Evolutionary conservation across 2,113 vertebrate genomes (phyloP), one percentile per base, ranked within the genome.

Genomic region (Apus apus): DNA sequence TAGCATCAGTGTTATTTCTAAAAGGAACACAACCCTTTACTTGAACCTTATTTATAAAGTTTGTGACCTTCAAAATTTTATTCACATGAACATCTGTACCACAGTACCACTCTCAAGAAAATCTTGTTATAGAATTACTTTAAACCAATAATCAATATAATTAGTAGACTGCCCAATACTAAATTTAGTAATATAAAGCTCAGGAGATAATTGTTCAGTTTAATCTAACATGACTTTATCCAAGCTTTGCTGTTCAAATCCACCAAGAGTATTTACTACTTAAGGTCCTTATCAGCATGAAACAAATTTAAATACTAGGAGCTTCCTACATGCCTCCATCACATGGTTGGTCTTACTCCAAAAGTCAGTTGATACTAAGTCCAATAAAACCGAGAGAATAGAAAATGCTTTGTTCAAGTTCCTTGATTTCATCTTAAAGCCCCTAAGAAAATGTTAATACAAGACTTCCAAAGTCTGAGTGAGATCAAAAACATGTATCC

Each of bases 161-260:
- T 95, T 95, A 94, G 81, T 70, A 85, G 78, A 85, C 34, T 64
- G 32, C 7, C 26, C 3, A 10, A 81, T 64, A 88, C 95, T 96
- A 97, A 94, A 93, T 94, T 96, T 97, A 97, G 96, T 68, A 78
- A 81, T 71, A 84, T 23, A 93, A 66, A 95, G 75, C 80, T 87
- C 40, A 66, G 85, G 74, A 92, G 88, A 87, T 79, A 92, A 58
- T 86, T 94, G 85, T 68, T 88, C 80, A 87, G 90, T 93, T 95
- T 97, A 96, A 97, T 94, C 77, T 81, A 95, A 85, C 66, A 51
- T 95, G 96, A 96, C 97, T 97, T 97, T 50, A 97, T 96, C 94
- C 89, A 91, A 92, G 91, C 94, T 97, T 86, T 95, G 71, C 90
- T 96, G 78, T 50, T 70, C 45, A 96, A 96, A 97, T 93, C 95